Conservation (phyloP, 2,888 invertebrate genomes). For the Pseudococcus jackbeardsleyi region DNA sequence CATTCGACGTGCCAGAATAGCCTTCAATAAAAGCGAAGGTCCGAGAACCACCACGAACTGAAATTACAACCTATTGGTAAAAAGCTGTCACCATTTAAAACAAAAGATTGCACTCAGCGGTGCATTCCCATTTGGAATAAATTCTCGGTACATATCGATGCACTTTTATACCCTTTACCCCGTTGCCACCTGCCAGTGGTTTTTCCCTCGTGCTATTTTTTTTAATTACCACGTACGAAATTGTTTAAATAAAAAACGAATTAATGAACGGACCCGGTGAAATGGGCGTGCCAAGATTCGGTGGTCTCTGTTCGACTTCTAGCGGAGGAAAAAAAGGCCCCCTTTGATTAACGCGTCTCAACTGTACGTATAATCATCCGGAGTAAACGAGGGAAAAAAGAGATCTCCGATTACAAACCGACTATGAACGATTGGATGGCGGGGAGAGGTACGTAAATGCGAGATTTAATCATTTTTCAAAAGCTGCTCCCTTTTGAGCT, state of each 20-base stretch:
- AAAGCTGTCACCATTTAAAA: not conserved
- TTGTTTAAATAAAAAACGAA: conserved; percentile 43
- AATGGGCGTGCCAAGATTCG: not conserved
- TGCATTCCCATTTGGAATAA: not conserved
- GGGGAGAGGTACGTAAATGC: not conserved
- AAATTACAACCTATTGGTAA: not conserved
- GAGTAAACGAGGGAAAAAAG: not conserved
- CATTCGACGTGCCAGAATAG: not conserved
- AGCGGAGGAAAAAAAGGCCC: not conserved
- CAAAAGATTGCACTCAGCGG: conserved; percentile 17
- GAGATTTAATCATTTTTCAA: too few relatives aligned
- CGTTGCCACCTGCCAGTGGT: not conserved
- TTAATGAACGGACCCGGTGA: not conserved
- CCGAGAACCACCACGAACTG: not conserved
- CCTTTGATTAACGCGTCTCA: not conserved
- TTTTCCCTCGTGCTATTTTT: not conserved
- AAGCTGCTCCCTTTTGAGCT: too few relatives aligned
- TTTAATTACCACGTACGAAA: conserved; percentile 29
- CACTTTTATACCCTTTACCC: not conserved
- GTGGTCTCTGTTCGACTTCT: not conserved
- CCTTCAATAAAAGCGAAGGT: not conserved
- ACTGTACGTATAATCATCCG: not conserved
- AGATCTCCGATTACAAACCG: not conserved
- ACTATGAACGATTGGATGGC: not conserved
- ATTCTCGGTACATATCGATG: not conserved